Base-by-base conservation (phyloP, 2,888 invertebrate species). In the Netelia melanura region DNA sequence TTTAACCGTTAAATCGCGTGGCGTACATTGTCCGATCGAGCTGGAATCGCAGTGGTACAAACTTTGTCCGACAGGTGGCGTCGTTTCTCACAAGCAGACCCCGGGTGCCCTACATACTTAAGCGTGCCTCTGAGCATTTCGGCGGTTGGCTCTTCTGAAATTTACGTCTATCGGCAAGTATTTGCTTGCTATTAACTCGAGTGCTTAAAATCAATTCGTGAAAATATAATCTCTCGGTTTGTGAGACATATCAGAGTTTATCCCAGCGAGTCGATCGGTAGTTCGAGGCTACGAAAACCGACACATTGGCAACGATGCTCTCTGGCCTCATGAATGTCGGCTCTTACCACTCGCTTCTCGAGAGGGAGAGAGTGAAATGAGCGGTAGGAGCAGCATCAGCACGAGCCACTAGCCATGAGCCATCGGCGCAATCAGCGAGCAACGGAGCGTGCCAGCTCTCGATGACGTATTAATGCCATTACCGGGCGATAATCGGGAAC, bases 391-490 rank as follows among this genome's bases (percentile, higher is more conserved):
- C 64, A 44, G 44, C 79, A 81, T 54, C 78, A 79, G 77, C 81
- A 70, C 10, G 65, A 54, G 56, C 56, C 44, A 74, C 68, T 56
- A 78, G 61, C 80, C 17, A 65, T 64, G 77, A 38, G 30, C 62
- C 78, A 86, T 81, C 83, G 84, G 88, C 84, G 91, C 91, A 92
- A 92, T 92, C 92, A 91, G 89, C 88, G 89, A 65, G 90, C 92
- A 88, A 72, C 89, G 89, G 87, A 89, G 89, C 91, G 89, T 90
- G 88, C 84, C 89, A 86, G 88, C 67, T 80, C 86, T 89, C 90
- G 91, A 92, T 92, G 92, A 92, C 91, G 92, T 92, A 92, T 92
- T 92, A 92, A 92, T 91, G 91, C 90, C 86, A 92, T 92, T 92
- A 92, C 91, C 91, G 90, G 86, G 78, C 88, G 89, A 89, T 90